Percentiles rank a stretch among this genome's conserved stretches.
These are phyloP conservation scores for Tubulanus polymorphus DNA, from an alignment of 2,888 invertebrate genomes.

Conservation along the genomic window DNA sequence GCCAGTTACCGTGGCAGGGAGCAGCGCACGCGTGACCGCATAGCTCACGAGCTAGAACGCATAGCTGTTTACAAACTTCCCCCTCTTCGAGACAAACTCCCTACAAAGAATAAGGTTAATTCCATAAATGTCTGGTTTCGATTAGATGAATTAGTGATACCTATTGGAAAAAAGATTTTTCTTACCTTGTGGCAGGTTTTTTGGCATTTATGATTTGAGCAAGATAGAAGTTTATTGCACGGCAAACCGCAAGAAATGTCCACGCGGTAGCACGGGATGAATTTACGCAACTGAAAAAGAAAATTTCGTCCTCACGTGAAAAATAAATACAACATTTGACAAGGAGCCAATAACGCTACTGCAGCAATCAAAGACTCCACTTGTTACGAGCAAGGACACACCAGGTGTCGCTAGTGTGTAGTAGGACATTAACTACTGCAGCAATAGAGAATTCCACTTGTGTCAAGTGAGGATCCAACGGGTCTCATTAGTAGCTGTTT, in stretches of 20 bases:
- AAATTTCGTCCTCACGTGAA: too few relatives aligned
- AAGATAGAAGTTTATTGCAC: slow-evolving; percentile 75
- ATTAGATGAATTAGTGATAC: background rate
- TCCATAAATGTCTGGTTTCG: background rate
- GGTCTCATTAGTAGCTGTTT: too few relatives aligned
- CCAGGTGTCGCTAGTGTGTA: too few relatives aligned
- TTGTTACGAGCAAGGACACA: too few relatives aligned
- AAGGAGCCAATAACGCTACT: too few relatives aligned
- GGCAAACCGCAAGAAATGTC: slow-evolving; percentile 87
- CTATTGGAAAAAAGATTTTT: background rate
- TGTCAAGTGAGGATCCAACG: too few relatives aligned
- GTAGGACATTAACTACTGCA: too few relatives aligned
- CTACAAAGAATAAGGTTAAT: slow-evolving; percentile 12
- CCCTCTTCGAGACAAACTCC: slow-evolving; percentile 57
- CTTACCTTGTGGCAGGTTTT: slow-evolving; percentile 67
- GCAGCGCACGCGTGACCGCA: slow-evolving; percentile 86
- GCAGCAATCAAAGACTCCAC: too few relatives aligned
- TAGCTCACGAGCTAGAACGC: slow-evolving; percentile 62
- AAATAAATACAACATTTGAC: too few relatives aligned
- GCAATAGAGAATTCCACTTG: too few relatives aligned
- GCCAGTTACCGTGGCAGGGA: slow-evolving; percentile 70
- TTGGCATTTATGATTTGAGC: slow-evolving; percentile 80
- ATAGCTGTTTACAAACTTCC: slow-evolving; percentile 72
- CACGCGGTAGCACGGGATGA: slow-evolving; percentile 80
- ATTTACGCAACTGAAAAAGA: slow-evolving; percentile 67